Evolutionary conservation across 2,797 vertebrate genomes (phyloP), one percentile per base, ranked within the genome.

Genomic region (Manis pentadactyla): DNA sequence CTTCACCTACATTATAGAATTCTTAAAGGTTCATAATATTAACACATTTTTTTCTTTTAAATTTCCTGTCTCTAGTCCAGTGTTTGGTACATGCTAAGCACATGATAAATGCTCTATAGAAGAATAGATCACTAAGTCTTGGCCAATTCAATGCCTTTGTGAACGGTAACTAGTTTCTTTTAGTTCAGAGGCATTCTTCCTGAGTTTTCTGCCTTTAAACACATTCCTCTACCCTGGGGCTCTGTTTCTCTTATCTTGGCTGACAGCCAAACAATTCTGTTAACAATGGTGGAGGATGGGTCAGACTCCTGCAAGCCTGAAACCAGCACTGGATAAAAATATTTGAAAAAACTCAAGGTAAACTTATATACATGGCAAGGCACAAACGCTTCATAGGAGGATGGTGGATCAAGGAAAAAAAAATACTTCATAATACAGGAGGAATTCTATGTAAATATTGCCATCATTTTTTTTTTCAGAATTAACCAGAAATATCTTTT

Each of bases 81-180:
- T 37, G 15, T 78, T 82, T 78, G 23, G 31, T 66, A 71, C 14
- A 78, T 69, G 12, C 13, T 69, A 97, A 92, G 21, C 31, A 82
- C 14, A 51, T 18, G 39, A 11, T 27, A 68, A 88, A 83, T 68
- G 53, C 73, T 63, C 90, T 34, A 90, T 42, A 14, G 25, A 61
- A 94, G 49, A 94, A 89, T 68, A 39, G 42, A 86, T 92, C 27
- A 37, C 42, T n/a, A 39, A 92, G 14, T 85, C 61, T 81, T 82
- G 63, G 95, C 19, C 7, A 82, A 29, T 77, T 51, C 37, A 90
- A 51, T 7, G 37, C 63, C 57, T 49, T 91, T 77, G 66, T 91
- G 11, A 97, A 66, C 1, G 46, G 7, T 51, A 94, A 42, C 27
- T 19, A 73, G 13, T 79, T 93, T 59, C 18, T 96, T 71, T 90